These are phyloP conservation scores for Nothoprocta pentlandii DNA, from an alignment of 2,113 vertebrate species.

Conservation along the genomic window DNA sequence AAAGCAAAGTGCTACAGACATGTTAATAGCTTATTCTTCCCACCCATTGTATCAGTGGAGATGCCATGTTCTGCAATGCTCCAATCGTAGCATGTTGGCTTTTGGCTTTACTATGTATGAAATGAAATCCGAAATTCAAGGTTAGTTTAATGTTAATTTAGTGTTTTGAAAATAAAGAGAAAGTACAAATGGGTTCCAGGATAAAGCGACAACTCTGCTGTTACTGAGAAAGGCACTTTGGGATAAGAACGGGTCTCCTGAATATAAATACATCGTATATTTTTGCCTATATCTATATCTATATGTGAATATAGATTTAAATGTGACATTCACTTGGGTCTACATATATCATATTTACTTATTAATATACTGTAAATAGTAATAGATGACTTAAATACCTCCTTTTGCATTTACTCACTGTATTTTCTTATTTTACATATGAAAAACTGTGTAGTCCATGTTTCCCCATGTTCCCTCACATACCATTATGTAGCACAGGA, in stretches of 20 bases:
- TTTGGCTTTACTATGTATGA: slow-evolving; percentile 56
- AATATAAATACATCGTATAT: neutral
- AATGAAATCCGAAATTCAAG: slow-evolving; percentile 53
- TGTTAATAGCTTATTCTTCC: slow-evolving; percentile 72
- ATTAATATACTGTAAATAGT: neutral
- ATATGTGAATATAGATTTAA: neutral
- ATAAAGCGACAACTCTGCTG: neutral
- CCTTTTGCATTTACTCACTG: neutral
- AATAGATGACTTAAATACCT: neutral
- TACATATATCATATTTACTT: neutral
- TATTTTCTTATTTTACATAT: neutral
- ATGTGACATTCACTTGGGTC: neutral
- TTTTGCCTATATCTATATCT: neutral
- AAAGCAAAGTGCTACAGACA: slow-evolving; percentile 69
- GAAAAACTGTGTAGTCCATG: neutral
- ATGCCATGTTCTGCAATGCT: slow-evolving; percentile 16
- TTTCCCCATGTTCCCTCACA: neutral
- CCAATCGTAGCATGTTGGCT: slow-evolving; percentile 47
- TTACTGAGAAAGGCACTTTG: neutral
- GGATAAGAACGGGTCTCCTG: neutral
- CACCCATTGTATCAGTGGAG: slow-evolving; percentile 33
- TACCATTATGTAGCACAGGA: neutral
- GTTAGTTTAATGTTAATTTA: slow-evolving; percentile 59
- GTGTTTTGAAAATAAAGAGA: slow-evolving; percentile 15
- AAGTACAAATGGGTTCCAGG: slow-evolving; percentile 48